phyloP scores from a whole-genome alignment of 2,797 vertebrate genomes.

The Selene dorsalis region DNA sequence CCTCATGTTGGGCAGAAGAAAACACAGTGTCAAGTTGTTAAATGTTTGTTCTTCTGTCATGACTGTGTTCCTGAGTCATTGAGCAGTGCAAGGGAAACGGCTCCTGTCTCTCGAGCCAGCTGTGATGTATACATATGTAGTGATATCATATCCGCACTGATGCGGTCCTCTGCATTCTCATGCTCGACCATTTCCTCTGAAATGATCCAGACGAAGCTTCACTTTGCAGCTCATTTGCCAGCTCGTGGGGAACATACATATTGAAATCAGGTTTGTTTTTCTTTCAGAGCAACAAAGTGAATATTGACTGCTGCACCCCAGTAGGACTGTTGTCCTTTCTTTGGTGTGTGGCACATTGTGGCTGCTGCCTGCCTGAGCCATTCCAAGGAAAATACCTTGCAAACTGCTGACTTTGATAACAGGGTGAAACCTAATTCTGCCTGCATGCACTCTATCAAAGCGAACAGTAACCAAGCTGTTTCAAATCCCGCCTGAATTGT shows the following conservation, averaged over 20 bases:
- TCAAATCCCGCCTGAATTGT: constrained; percentile 59
- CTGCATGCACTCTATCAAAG: constrained; percentile 52
- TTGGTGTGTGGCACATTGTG: constrained; percentile 61
- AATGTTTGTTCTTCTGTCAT: not conserved
- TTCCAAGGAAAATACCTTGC: constrained; percentile 76
- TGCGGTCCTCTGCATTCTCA: constrained; percentile 22
- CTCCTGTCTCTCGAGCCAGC: constrained; percentile 23
- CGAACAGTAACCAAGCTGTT: constrained; percentile 52
- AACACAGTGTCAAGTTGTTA: not conserved
- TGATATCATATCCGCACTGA: constrained; percentile 43
- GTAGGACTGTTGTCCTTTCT: constrained; percentile 71
- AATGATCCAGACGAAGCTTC: constrained; percentile 26
- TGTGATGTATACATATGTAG: constrained; percentile 20
- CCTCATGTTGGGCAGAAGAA: not conserved
- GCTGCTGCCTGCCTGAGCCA: constrained; percentile 29
- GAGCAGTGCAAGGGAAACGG: constrained; percentile 24
- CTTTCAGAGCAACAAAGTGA: constrained; percentile 6
- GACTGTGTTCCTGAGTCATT: constrained; percentile 21
- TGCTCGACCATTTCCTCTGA: constrained; percentile 26
- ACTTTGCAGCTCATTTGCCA: constrained; percentile 33
- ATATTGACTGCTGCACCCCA: constrained; percentile 43
- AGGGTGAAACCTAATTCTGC: constrained; percentile 62
- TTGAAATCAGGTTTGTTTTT: constrained; percentile 55
- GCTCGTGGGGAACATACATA: constrained; percentile 31
- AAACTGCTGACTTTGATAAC: constrained; percentile 77